phyloP scores from a whole-genome alignment of 2,888 invertebrate species.

The Microctonus brassicae region DNA sequence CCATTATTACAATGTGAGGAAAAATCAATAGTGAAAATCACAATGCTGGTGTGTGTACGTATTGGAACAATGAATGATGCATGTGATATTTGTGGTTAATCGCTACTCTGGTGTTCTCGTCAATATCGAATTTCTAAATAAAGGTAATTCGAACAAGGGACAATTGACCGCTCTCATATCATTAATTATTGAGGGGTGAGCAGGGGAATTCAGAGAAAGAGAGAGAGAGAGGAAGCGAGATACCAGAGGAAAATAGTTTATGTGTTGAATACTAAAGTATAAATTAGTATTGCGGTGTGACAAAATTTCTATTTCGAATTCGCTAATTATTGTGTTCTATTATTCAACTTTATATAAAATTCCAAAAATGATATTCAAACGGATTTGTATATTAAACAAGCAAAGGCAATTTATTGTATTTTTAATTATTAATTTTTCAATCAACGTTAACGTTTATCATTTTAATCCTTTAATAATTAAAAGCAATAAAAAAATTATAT shows the following conservation, averaged over 20 bases:
- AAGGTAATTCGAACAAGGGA: neutral
- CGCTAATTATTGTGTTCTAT: constrained; percentile 22
- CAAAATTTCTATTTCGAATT: constrained; percentile 1
- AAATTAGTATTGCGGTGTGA: constrained; percentile 24
- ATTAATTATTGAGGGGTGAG: constrained; percentile 22
- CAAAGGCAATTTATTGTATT: neutral
- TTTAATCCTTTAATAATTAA: no score
- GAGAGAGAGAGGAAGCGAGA: neutral
- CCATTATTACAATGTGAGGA: neutral
- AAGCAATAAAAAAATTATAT: no score
- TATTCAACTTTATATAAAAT: constrained; percentile 1
- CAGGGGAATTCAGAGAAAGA: no score
- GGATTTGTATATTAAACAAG: neutral
- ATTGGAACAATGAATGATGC: neutral
- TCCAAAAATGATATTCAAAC: neutral
- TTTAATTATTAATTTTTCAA: neutral
- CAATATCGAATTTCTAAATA: constrained; percentile 15
- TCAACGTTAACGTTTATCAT: no score
- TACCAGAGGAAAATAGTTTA: neutral
- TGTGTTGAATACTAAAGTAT: neutral
- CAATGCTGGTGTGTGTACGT: no score
- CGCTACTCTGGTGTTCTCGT: neutral
- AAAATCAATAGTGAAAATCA: neutral
- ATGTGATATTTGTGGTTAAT: constrained; percentile 13
- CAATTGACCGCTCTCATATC: constrained; percentile 18